These are phyloP conservation scores for Meghimatium bilineatum DNA, from an alignment of 2,888 invertebrate genomes.

Conservation along the genomic window DNA sequence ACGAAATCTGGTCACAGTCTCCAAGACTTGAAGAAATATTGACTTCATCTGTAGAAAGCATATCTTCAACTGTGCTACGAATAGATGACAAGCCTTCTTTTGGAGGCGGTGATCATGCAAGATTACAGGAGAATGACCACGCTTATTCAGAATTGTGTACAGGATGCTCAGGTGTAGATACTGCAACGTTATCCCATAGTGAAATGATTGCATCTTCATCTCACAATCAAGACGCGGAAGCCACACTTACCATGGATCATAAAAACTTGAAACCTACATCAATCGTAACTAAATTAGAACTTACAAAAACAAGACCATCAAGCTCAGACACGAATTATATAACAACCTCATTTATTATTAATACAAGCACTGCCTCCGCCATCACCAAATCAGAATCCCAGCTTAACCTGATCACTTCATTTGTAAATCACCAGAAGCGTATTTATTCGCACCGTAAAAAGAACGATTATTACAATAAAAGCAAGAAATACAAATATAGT, in stretches of 20 bases:
- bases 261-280: neutral
- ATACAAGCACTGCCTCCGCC: neutral
- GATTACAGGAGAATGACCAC: neutral
- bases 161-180: neutral
- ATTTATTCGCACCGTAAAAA: neutral
- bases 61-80: neutral
- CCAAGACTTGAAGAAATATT: neutral
- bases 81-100: neutral
- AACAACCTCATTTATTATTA: neutral
- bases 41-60: neutral
- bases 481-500: neutral
- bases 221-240: neutral
- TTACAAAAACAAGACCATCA: neutral
- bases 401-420: neutral
- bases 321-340: neutral
- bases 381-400: neutral
- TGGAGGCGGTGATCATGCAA: neutral
- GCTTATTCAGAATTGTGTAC: neutral
- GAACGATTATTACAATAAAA: neutral
- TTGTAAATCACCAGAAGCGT: neutral
- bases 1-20: neutral
- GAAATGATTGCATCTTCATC: too few species aligned
- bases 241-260: neutral
- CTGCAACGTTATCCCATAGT: neutral
- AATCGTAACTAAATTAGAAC: neutral